Conservation (phyloP, 2,888 invertebrate species). For the Itoplectis maculator region DNA sequence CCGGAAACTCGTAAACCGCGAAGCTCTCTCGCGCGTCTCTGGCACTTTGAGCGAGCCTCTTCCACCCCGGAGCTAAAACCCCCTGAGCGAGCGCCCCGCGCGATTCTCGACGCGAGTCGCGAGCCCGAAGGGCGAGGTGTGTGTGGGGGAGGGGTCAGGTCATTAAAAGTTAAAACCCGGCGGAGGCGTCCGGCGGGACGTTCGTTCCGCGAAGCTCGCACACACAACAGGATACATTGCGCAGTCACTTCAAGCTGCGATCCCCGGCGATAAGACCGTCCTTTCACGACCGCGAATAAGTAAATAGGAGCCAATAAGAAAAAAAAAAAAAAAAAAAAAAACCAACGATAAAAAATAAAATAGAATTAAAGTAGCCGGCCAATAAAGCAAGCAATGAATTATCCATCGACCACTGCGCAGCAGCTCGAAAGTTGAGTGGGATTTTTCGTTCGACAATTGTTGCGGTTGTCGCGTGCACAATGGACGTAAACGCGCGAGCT, state of each 20-base stretch:
- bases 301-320: neutral
- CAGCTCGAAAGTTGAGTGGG: neutral
- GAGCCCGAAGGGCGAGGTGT: constrained; percentile 12
- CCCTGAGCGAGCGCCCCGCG: neutral
- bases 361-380: neutral
- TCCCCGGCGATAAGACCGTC: constrained; percentile 2
- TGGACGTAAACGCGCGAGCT: neutral
- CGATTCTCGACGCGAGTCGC: constrained; percentile 19
- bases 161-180: constrained; percentile 51
- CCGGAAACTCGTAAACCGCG: constrained; percentile 49
- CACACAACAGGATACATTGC: neutral
- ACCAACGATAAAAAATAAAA: neutral
- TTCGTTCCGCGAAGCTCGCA: neutral
- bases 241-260: neutral
- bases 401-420: neutral
- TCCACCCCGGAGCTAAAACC: too few species aligned
- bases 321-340: neutral
- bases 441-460: neutral
- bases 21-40: constrained; percentile 19
- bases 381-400: constrained; percentile 14
- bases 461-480: neutral
- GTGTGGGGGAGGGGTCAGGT: too few species aligned
- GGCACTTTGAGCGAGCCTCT: neutral
- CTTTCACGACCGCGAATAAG: neutral
- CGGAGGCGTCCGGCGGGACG: constrained; percentile 18